Conservation (phyloP, 2,888 invertebrate genomes). For the Alloplasta piceator region DNA sequence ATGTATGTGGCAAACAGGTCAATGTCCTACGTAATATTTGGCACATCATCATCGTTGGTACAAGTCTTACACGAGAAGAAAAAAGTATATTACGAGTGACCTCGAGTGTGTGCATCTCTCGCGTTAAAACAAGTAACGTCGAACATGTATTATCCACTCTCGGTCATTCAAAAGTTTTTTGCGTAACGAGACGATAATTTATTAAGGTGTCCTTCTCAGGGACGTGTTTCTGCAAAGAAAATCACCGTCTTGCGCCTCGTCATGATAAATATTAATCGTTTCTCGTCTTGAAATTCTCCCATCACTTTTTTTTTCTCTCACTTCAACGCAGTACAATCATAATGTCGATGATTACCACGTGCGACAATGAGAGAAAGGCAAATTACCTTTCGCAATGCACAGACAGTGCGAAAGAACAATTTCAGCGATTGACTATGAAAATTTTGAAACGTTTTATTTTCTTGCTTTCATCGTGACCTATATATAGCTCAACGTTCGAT, state of each 20-base stretch:
- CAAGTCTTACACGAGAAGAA: not conserved
- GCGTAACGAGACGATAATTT: constrained; percentile 41
- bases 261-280: constrained; percentile 49
- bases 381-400: constrained; percentile 17
- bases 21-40: constrained; percentile 61
- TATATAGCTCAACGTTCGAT: no score
- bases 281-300: constrained; percentile 3
- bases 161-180: constrained; percentile 39
- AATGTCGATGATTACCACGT: not conserved
- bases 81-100: constrained; percentile 9
- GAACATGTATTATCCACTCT: not conserved
- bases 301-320: not conserved
- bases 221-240: constrained; percentile 36
- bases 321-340: not conserved
- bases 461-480: no score
- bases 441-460: no score
- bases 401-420: no score
- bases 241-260: constrained; percentile 12
- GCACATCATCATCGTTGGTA: constrained; percentile 37
- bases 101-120: constrained; percentile 17
- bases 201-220: constrained; percentile 48
- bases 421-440: no score
- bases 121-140: constrained; percentile 24
- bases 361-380: constrained; percentile 23
- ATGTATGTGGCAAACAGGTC: constrained; percentile 56